phyloP scores from a whole-genome alignment of 2,888 invertebrate species.

The Rotaria macrura region DNA sequence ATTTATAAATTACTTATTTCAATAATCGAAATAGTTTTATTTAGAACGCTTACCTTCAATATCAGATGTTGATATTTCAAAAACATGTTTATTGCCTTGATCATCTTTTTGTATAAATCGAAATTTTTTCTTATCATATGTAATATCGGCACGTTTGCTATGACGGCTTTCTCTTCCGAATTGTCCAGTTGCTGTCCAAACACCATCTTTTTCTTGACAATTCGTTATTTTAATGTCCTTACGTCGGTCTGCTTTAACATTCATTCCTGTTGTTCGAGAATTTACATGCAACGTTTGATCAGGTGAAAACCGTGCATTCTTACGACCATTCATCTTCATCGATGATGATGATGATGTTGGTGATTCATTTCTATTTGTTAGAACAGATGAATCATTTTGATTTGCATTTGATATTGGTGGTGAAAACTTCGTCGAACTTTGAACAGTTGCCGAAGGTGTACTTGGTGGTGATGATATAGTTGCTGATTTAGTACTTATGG shows the following conservation, averaged over 20 bases:
- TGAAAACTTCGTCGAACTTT: neutral
- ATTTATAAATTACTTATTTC: too few species aligned
- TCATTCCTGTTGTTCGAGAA: neutral
- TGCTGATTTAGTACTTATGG: neutral
- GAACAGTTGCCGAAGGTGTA: neutral
- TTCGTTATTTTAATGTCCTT: constrained; percentile 18
- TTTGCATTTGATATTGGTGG: neutral
- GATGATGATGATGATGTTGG: neutral
- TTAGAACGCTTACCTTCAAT: neutral
- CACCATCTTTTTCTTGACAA: constrained; percentile 18
- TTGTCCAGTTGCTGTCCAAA: neutral
- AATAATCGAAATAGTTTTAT: too few species aligned
- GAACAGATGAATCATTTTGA: neutral
- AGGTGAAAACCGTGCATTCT: neutral
- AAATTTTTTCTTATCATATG: constrained; percentile 7
- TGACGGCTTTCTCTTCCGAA: constrained; percentile 2
- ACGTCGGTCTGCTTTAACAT: neutral
- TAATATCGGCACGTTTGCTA: constrained; percentile 10
- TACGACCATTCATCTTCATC: neutral
- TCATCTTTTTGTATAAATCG: neutral
- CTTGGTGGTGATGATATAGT: neutral
- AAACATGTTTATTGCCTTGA: neutral
- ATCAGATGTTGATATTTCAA: neutral
- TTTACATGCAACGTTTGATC: neutral
- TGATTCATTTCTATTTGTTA: neutral